These are phyloP conservation scores for Lapara coniferarum DNA, from an alignment of 2,888 invertebrate species.

Conservation along the genomic window DNA sequence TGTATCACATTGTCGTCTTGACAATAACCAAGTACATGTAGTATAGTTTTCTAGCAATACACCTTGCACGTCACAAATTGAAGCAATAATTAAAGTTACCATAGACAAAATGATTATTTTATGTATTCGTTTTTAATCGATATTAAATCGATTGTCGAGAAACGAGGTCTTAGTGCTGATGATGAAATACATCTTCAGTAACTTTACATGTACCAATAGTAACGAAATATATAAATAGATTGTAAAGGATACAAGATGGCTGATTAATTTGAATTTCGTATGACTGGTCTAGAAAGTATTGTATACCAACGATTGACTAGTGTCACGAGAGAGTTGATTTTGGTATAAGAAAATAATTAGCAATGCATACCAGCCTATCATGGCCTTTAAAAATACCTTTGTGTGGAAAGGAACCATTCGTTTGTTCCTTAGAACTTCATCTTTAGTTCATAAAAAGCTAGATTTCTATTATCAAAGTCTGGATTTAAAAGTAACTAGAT, in stretches of 20 bases:
- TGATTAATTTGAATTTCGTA: neutral
- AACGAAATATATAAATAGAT: constrained; percentile 5
- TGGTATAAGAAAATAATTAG: constrained; percentile 17
- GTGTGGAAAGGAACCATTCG: neutral
- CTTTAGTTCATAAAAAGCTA: constrained; percentile 14
- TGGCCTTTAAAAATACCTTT: constrained; percentile 1
- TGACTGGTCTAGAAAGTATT: neutral
- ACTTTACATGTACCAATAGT: constrained; percentile 15
- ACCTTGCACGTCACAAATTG: constrained; percentile 20
- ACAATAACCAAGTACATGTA: constrained; percentile 38
- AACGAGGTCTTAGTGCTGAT: constrained; percentile 7
- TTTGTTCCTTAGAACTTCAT: neutral
- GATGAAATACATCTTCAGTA: constrained; percentile 1
- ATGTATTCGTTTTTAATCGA: constrained; percentile 20
- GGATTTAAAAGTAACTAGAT: constrained; percentile 3
- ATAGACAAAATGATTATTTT: constrained; percentile 18
- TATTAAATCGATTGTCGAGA: neutral
- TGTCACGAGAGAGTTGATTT: constrained; percentile 3
- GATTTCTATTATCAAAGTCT: constrained; percentile 7
- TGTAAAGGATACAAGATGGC: constrained; percentile 2
- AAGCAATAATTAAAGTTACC: constrained; percentile 22
- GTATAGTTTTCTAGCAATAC: constrained; percentile 12
- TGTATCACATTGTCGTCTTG: constrained; percentile 34
- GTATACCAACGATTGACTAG: constrained; percentile 2
- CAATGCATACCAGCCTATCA: constrained; percentile 5